These are phyloP conservation scores for Gambelia wislizenii DNA, from an alignment of 2,797 vertebrate genomes.

Conservation along the genomic window DNA sequence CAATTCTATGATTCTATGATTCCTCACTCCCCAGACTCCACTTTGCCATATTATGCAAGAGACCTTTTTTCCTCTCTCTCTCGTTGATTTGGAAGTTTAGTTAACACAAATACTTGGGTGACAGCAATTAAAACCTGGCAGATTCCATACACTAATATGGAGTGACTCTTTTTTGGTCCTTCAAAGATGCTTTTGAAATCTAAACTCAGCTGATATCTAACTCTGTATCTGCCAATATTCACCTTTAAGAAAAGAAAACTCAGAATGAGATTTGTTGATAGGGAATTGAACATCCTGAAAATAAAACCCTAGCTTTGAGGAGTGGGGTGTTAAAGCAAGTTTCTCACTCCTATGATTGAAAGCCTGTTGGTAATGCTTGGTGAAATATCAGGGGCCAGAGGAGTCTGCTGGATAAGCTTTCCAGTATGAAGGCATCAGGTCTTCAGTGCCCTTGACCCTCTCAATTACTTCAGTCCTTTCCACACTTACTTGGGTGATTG, in stretches of 20 bases:
- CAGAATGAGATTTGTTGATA: not conserved
- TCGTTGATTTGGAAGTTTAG: not conserved
- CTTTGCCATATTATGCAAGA: constrained; percentile 1
- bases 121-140: not conserved
- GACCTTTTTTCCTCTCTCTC: not conserved
- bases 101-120: not conserved
- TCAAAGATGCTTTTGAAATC: not conserved
- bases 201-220: not conserved
- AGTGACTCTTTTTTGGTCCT: not conserved
- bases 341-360: not conserved
- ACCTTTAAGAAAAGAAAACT: too few relatives aligned
- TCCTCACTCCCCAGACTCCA: not conserved
- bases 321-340: not conserved
- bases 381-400: not conserved
- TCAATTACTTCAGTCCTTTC: not conserved
- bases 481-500: not conserved
- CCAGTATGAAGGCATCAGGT: not conserved
- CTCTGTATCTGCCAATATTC: not conserved
- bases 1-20: too few relatives aligned
- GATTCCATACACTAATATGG: not conserved
- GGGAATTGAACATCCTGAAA: not conserved
- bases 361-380: not conserved
- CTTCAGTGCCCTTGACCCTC: not conserved
- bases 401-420: not conserved
- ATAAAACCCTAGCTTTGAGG: not conserved